These are phyloP conservation scores for Vicugna pacos DNA, from an alignment of 2,113 vertebrate genomes.

Conservation along the genomic window DNA sequence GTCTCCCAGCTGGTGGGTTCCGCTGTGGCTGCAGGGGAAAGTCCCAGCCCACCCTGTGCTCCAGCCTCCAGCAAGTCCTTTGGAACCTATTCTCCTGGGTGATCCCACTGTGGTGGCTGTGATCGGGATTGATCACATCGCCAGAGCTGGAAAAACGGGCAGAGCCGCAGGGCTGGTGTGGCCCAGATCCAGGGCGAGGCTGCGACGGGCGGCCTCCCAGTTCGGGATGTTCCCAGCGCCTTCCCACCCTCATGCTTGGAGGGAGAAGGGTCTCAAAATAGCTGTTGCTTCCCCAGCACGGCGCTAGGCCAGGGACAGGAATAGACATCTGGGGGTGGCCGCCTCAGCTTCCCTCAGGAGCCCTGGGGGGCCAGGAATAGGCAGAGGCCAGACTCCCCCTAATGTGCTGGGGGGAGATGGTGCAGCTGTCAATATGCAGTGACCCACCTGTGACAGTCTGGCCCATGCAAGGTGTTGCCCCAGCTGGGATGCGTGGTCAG, in stretches of 20 bases:
- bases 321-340: conserved; percentile 83
- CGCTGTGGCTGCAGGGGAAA: not conserved
- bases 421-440: not conserved
- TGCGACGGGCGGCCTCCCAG: conserved; percentile 60
- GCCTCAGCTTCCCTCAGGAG: conserved; percentile 77
- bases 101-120: not conserved
- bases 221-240: conserved; percentile 80
- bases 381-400: conserved; percentile 56
- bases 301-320: conserved; percentile 81
- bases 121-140: not conserved
- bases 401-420: not conserved
- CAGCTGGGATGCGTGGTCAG: not conserved
- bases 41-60: not conserved
- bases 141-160: not conserved
- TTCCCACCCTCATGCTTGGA: conserved; percentile 79
- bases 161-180: conserved; percentile 3
- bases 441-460: not conserved
- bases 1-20: not conserved
- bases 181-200: conserved; percentile 61
- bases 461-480: not conserved
- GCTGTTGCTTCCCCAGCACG: conserved; percentile 81
- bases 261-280: conserved; percentile 82
- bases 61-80: not conserved
- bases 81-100: not conserved
- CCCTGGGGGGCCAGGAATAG: conserved; percentile 55